Evolutionary conservation across 2,113 vertebrate genomes (phyloP).

Genomic region (Coregonus clupeaformis): DNA sequence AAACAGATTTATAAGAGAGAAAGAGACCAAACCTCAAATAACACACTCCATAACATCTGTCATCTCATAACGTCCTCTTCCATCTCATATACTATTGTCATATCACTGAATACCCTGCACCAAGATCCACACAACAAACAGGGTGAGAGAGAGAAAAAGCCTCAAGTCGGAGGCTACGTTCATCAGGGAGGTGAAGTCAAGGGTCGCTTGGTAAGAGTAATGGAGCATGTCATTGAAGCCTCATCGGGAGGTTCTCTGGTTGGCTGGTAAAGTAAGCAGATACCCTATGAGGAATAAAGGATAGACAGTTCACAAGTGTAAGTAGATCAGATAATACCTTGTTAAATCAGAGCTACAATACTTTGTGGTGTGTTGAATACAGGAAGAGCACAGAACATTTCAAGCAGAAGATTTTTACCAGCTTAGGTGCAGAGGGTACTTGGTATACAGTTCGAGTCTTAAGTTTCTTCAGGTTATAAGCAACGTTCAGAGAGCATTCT

Average conservation of each 20-base stretch:
- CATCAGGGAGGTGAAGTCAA: slow-evolving; percentile 40
- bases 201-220: slow-evolving; percentile 54
- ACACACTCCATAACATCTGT: too few relatives aligned
- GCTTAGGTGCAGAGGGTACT: too few relatives aligned
- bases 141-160: not conserved
- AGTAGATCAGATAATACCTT: too few relatives aligned
- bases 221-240: slow-evolving; percentile 61
- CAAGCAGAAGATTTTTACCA: too few relatives aligned
- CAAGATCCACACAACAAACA: not conserved
- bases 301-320: too few relatives aligned
- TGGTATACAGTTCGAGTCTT: not conserved
- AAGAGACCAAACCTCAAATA: slow-evolving; percentile 22
- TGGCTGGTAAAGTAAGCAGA: not conserved
- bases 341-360: too few relatives aligned
- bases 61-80: too few relatives aligned
- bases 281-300: not conserved
- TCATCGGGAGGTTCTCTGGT: slow-evolving; percentile 5
- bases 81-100: too few relatives aligned
- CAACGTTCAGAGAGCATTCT: too few relatives aligned
- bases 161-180: not conserved
- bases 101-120: too few relatives aligned
- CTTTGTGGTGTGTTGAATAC: too few relatives aligned
- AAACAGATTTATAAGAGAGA: slow-evolving; percentile 16
- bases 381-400: too few relatives aligned
- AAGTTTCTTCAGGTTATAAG: not conserved